phyloP scores from a whole-genome alignment of 2,797 vertebrate species.

The Phrynocephalus vlangalii region DNA sequence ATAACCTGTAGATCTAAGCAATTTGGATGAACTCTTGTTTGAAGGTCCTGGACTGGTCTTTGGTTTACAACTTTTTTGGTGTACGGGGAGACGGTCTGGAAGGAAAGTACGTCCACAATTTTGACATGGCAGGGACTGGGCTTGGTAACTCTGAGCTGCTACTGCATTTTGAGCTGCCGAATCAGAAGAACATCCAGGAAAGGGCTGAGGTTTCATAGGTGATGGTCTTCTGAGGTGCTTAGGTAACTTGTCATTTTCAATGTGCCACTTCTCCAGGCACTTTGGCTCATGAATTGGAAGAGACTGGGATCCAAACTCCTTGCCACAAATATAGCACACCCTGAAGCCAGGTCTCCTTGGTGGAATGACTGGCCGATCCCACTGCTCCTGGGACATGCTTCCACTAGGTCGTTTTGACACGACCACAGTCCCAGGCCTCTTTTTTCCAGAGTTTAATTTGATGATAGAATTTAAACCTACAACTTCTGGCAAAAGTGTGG shows the following conservation, averaged over 20 bases:
- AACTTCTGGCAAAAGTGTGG: slow-evolving; percentile 25
- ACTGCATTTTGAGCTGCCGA: slow-evolving; percentile 59
- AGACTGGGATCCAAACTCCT: slow-evolving; percentile 81
- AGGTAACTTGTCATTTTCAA: slow-evolving; percentile 78
- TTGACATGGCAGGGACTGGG: slow-evolving; percentile 74
- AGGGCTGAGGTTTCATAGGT: slow-evolving; percentile 71
- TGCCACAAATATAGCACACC: slow-evolving; percentile 81
- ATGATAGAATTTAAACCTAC: not conserved
- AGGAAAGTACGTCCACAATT: slow-evolving; percentile 75
- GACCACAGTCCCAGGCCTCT: slow-evolving; percentile 62
- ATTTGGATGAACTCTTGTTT: not conserved
- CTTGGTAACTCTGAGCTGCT: slow-evolving; percentile 69
- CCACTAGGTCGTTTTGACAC: slow-evolving; percentile 50
- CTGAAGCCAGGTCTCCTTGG: slow-evolving; percentile 72
- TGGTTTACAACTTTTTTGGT: slow-evolving; percentile 74
- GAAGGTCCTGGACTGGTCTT: slow-evolving; percentile 7
- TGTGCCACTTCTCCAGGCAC: slow-evolving; percentile 79
- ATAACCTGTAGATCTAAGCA: not conserved
- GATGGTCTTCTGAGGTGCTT: slow-evolving; percentile 70
- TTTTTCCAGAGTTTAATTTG: slow-evolving; percentile 46
- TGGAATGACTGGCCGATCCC: slow-evolving; percentile 63
- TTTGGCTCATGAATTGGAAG: slow-evolving; percentile 80
- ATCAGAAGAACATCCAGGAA: not conserved
- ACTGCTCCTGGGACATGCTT: slow-evolving; percentile 57
- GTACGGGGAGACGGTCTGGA: slow-evolving; percentile 74